A percentile compares a stretch with the other conserved stretches of the same genome.
Conservation (phyloP, 2,113 vertebrate species). For the Pseudopipra pipra region DNA sequence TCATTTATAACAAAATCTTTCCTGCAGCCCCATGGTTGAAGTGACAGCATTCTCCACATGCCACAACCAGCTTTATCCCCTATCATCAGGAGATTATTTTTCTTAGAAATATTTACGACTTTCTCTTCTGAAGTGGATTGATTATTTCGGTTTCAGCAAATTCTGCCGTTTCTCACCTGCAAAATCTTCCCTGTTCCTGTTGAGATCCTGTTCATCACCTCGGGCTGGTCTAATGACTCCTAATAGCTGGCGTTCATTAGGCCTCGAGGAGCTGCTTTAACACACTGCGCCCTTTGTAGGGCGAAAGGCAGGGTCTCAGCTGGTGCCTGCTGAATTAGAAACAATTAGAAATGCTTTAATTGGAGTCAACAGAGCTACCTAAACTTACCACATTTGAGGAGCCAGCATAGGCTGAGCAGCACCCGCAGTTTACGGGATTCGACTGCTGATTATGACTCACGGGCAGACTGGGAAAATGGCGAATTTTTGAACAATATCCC, state of each 20-base stretch:
- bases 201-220: not conserved
- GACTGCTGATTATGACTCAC: constrained; percentile 68
- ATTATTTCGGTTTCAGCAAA: not conserved
- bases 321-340: not conserved
- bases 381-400: not conserved
- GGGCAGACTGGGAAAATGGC: not conserved
- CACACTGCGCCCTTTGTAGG: constrained; percentile 7
- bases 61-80: not conserved
- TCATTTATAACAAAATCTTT: not conserved
- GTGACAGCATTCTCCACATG: not conserved
- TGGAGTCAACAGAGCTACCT: constrained; percentile 3
- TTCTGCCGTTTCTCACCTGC: not conserved
- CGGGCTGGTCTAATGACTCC: not conserved
- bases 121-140: not conserved
- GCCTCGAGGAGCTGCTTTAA: not conserved
- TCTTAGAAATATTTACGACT: not conserved
- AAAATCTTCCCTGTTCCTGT: not conserved
- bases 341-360: constrained; percentile 45
- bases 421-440: constrained; percentile 4
- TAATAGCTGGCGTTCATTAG: not conserved
- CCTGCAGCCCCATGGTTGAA: not conserved
- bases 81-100: not conserved
- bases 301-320: not conserved
- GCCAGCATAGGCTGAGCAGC: not conserved
- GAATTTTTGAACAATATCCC: constrained; percentile 50